Base-by-base conservation (phyloP, 2,888 invertebrate species). In the Euphydryas editha region DNA sequence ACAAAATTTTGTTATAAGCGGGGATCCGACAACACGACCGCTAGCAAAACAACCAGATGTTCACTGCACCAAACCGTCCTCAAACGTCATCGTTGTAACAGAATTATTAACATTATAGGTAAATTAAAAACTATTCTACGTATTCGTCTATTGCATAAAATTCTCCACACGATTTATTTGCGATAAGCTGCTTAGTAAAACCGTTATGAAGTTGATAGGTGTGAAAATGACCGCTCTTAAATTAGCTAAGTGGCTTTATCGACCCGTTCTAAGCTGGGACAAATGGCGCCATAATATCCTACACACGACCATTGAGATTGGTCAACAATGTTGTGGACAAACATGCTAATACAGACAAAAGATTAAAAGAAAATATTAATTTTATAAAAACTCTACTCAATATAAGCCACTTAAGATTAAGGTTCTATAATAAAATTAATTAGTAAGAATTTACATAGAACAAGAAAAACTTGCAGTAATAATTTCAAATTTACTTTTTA, bases 221-320 rank as follows among this genome's bases (percentile, higher is more conserved):
- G 84, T 83, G 81, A 80, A 82, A 83, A 82, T 73, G 72, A 70
- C 77, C 69, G 75, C 76, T 79, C 78, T 78, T 83, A 82, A 83
- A 84, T 84, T 80, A 81, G 79, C 82, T 80, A 80, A 83, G 84
- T 83, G 79, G 83, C 82, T 83, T 80, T 85, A 86, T 84, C 82
- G 78, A 78, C 70, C 72, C 70, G 71, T 72, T 74, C 60, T 81
- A 80, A 80, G 75, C 76, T 71, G 72, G 70, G 78, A 81, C 80
- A 81, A 84, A 83, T 83, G 76, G 72, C 72, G 58, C 44, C 70
- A 75, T 72, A 77, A 79, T 81, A 77, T 70, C 15, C 68, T 42
- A 72, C 70, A 62, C 62, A 72, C 63, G 55, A 68, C 21, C 49
- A 24, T 8, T 15, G 49, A 21, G 21, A 15, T 24, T 51, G 49